These are phyloP conservation scores for Manacus vitellinus DNA, from an alignment of 2,113 vertebrate species.

Conservation along the genomic window DNA sequence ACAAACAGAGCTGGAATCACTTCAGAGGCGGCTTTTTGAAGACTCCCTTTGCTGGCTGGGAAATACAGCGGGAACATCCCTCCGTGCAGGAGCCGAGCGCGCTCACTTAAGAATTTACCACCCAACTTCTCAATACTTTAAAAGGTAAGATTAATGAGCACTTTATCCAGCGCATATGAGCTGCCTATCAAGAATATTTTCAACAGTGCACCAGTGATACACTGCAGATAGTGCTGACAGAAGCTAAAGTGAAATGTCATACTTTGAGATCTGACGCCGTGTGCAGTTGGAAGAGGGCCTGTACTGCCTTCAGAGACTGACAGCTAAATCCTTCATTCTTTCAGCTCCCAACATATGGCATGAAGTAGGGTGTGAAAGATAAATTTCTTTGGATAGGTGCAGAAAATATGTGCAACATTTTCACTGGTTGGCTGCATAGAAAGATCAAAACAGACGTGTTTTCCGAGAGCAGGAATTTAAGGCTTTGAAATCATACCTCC, in stretches of 20 bases:
- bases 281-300: conserved; percentile 60
- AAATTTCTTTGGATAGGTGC: conserved; percentile 72
- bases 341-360: conserved; percentile 70
- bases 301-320: conserved; percentile 68
- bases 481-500: background rate
- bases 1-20: background rate
- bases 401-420: conserved; percentile 59
- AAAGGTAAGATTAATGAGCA: conserved; percentile 63
- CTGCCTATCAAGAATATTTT: conserved; percentile 66
- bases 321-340: conserved; percentile 73
- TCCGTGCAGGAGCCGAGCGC: accelerated
- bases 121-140: conserved; percentile 17
- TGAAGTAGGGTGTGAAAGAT: conserved; percentile 73
- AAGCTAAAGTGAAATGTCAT: conserved; percentile 75
- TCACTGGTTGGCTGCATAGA: conserved; percentile 47
- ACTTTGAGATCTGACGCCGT: conserved; percentile 40
- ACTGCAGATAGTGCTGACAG: conserved; percentile 68
- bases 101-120: background rate
- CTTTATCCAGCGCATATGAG: conserved; percentile 38
- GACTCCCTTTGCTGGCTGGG: background rate
- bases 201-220: background rate
- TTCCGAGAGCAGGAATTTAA: conserved; percentile 38
- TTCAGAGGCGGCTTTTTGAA: background rate
- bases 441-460: conserved; percentile 51
- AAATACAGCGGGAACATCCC: background rate